Conservation (phyloP, 2,113 vertebrate species). For the Gymnogyps californianus region DNA sequence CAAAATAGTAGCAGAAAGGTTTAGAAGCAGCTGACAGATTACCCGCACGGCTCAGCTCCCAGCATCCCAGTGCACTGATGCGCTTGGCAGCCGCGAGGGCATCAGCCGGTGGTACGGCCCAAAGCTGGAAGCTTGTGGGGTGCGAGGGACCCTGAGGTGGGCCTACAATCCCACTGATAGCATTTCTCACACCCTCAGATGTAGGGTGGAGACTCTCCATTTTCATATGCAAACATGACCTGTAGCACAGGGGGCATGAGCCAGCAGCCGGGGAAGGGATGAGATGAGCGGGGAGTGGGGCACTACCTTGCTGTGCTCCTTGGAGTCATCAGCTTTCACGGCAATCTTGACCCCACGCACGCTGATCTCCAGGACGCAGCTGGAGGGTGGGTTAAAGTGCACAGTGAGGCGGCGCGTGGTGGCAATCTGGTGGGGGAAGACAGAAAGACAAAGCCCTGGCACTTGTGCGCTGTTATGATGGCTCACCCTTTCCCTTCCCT, state of each 20-base stretch:
- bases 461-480: neutral
- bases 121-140: neutral
- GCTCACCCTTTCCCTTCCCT: neutral
- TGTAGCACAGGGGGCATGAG: neutral
- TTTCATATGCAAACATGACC: neutral
- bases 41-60: neutral
- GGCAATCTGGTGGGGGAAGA: constrained; percentile 79
- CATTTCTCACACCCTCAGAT: neutral
- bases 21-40: constrained; percentile 46
- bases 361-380: constrained; percentile 92
- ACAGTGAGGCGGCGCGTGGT: constrained; percentile 94
- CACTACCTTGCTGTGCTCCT: constrained; percentile 80
- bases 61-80: neutral
- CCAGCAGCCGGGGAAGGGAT: neutral
- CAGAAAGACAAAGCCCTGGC: neutral
- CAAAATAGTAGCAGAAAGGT: constrained; percentile 63
- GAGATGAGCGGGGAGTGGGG: rapidly evolving
- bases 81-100: neutral
- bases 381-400: constrained; percentile 96
- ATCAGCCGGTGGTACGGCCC: rapidly evolving
- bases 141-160: rapidly evolving
- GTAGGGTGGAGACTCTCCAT: neutral
- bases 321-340: constrained; percentile 86
- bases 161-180: neutral
- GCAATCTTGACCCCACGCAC: constrained; percentile 92